Evolutionary conservation across 2,888 invertebrate genomes (phyloP).

Genomic region (Aphelenchoides bicaudatus): DNA sequence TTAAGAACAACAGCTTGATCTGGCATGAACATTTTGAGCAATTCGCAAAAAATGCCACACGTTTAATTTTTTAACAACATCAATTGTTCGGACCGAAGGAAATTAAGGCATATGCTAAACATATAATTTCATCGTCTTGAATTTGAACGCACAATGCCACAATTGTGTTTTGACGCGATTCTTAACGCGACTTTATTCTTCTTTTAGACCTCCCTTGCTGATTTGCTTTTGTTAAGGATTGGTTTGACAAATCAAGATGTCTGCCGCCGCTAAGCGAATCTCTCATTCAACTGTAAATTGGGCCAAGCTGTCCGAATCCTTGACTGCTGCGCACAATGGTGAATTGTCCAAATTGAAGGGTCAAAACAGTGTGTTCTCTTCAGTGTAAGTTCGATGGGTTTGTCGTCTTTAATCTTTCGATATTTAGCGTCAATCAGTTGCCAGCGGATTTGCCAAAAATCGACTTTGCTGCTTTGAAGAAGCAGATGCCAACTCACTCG

Average conservation of each 20-base stretch:
- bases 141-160: too few relatives aligned
- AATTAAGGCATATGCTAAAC: too few relatives aligned
- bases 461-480: conserved; percentile 59
- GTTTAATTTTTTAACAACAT: too few relatives aligned
- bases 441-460: conserved; percentile 58
- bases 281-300: conserved; percentile 56
- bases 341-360: conserved; percentile 56
- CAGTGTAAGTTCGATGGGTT: conserved; percentile 31
- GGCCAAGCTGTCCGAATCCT: conserved; percentile 47
- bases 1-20: too few relatives aligned
- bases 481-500: conserved; percentile 55
- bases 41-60: too few relatives aligned
- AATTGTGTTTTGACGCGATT: too few relatives aligned
- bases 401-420: not conserved
- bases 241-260: conserved; percentile 1
- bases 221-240: not conserved
- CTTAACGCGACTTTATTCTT: not conserved
- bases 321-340: conserved; percentile 47
- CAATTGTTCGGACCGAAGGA: too few relatives aligned
- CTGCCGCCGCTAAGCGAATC: conserved; percentile 54
- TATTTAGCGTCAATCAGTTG: conserved; percentile 46
- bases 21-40: too few relatives aligned
- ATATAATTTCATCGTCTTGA: too few relatives aligned
- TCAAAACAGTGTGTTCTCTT: conserved; percentile 50
- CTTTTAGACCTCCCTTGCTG: not conserved